phyloP scores from a whole-genome alignment of 53 echinoderm and acorn worm species.

The Mesocentrotus franciscanus region DNA sequence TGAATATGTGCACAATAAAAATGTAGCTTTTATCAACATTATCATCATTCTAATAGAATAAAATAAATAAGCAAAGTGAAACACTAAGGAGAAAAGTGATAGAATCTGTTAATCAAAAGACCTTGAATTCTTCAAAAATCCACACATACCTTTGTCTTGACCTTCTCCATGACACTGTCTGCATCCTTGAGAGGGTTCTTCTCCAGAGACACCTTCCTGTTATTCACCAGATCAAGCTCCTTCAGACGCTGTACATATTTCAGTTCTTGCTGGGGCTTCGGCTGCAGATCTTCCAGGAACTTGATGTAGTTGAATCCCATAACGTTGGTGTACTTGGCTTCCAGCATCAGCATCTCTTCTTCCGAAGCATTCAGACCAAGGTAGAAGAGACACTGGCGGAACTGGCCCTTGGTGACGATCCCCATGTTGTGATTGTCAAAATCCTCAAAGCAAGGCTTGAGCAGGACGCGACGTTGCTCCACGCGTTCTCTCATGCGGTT shows the following conservation, averaged over 20 bases:
- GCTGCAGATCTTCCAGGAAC: conserved; percentile 92
- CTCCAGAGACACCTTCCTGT: conserved; percentile 76
- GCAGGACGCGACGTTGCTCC: conserved; percentile 85
- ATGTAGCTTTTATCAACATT: no score
- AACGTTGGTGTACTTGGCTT: conserved; percentile 87
- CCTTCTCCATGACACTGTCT: conserved; percentile 88
- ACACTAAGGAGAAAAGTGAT: no score
- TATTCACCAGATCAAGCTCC: conserved; percentile 79
- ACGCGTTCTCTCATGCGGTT: conserved; percentile 88
- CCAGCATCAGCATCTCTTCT: conserved; percentile 85
- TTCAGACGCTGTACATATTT: conserved; percentile 80
- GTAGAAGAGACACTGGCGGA: conserved; percentile 95
- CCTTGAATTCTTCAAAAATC: background rate
- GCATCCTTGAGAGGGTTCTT: conserved; percentile 82
- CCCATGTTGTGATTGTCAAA: conserved; percentile 97
- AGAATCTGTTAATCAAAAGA: no score
- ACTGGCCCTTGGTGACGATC: conserved; percentile 92
- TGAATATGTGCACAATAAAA: no score
- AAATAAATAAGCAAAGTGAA: no score
- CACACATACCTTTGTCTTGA: conserved; percentile 86
- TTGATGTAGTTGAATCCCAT: conserved; percentile 92
- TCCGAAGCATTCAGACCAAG: conserved; percentile 88
- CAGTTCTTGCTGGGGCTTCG: conserved; percentile 75
- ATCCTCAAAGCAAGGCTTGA: conserved; percentile 96
- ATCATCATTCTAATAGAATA: no score